Evolutionary conservation across 2,113 vertebrate genomes (phyloP).

Genomic region (Callaeas wilsoni): DNA sequence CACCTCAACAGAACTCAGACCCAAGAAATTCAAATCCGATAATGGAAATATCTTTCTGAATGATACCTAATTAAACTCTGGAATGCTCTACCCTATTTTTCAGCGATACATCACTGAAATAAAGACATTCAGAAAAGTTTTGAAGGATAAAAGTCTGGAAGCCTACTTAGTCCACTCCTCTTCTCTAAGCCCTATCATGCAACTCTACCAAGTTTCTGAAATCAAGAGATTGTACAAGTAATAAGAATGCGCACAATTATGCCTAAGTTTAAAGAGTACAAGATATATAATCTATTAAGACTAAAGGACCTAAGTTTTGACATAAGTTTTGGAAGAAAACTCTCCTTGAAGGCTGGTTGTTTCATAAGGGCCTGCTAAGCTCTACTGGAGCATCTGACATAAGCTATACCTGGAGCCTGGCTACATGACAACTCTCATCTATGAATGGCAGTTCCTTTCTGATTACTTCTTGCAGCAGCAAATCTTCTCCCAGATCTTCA

Average conservation of each 20-base stretch:
- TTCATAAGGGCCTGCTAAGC: not conserved
- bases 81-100: not conserved
- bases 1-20: not conserved
- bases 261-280: not conserved
- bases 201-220: not conserved
- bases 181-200: not conserved
- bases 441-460: not conserved
- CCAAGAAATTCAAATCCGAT: not conserved
- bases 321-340: not conserved
- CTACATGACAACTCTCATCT: not conserved
- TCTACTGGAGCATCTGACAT: not conserved
- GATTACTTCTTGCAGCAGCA: not conserved
- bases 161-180: not conserved
- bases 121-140: not conserved
- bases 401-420: not conserved
- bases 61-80: not conserved
- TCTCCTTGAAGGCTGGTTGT: not conserved
- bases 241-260: not conserved
- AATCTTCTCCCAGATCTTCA: not conserved
- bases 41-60: not conserved
- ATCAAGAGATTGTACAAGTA: not conserved
- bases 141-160: not conserved
- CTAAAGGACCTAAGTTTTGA: not conserved
- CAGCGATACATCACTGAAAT: not conserved
- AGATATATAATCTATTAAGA: not conserved